phyloP scores from a whole-genome alignment of 2,888 invertebrate genomes.

The Erebia aethiops region DNA sequence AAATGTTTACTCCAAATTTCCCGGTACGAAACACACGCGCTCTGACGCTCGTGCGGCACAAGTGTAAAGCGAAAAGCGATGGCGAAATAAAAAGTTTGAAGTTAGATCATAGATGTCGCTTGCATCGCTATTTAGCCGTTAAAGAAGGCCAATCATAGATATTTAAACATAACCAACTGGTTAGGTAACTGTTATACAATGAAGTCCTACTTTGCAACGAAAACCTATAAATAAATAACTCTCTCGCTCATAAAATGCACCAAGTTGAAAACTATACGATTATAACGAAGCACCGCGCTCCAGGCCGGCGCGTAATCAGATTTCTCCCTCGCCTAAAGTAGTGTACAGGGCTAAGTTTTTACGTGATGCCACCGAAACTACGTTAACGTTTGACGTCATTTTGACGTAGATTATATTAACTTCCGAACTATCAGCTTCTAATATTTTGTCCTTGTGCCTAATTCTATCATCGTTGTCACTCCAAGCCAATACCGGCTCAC shows the following conservation, averaged over 20 bases:
- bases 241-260: slow-evolving; percentile 1
- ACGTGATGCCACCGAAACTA: slow-evolving; percentile 34
- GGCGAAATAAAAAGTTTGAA: too few species aligned
- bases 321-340: slow-evolving; percentile 39
- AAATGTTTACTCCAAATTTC: slow-evolving; percentile 39
- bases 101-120: too few species aligned
- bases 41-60: slow-evolving; percentile 22
- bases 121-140: too few species aligned
- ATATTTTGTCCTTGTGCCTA: slow-evolving; percentile 14
- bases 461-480: neutral
- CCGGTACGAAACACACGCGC: slow-evolving; percentile 29
- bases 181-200: neutral
- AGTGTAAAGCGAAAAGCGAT: neutral
- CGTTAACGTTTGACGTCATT: slow-evolving; percentile 27
- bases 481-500: too few species aligned
- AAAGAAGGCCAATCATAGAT: too few species aligned
- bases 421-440: slow-evolving; percentile 1
- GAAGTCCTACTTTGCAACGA: too few species aligned
- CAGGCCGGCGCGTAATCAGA: slow-evolving; percentile 38
- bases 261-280: slow-evolving; percentile 36
- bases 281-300: slow-evolving; percentile 32
- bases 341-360: slow-evolving; percentile 39
- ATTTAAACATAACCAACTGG: too few species aligned
- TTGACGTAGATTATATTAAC: slow-evolving; percentile 21
- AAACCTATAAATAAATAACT: neutral